These are phyloP conservation scores for Clavelina lepadiformis DNA, from an alignment of 23 tunicate genomes.

Conservation along the genomic window DNA sequence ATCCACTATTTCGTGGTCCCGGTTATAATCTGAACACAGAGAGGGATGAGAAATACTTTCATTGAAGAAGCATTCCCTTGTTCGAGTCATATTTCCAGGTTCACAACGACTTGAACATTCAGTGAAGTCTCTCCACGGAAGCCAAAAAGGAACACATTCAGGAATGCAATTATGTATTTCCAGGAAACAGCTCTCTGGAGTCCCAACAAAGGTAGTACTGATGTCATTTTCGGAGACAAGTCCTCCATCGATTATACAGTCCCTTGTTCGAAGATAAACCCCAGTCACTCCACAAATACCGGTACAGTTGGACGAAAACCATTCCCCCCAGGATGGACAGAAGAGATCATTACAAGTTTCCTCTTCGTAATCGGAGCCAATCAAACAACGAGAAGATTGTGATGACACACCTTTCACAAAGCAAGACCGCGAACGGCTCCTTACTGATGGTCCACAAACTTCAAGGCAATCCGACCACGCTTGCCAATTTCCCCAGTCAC, in stretches of 20 bases:
- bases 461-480: constrained; percentile 29
- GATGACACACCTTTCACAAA: background rate
- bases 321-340: constrained; percentile 23
- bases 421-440: constrained; percentile 10
- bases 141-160: background rate
- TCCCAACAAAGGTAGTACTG: background rate
- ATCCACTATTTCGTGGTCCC: background rate
- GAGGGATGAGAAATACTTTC: background rate
- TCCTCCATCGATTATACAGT: background rate
- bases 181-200: background rate
- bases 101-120: background rate
- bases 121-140: background rate
- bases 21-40: background rate
- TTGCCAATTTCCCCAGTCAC: constrained; percentile 27
- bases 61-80: background rate
- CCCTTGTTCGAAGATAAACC: background rate
- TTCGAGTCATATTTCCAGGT: background rate
- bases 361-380: background rate
- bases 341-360: constrained; percentile 17
- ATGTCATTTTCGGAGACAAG: background rate
- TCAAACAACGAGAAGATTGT: background rate
- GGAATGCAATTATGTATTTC: background rate
- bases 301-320: background rate
- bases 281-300: background rate
- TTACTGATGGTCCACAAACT: constrained; percentile 12